phyloP scores from a whole-genome alignment of 2,797 vertebrate genomes.

The Moxostoma hubbsi region DNA sequence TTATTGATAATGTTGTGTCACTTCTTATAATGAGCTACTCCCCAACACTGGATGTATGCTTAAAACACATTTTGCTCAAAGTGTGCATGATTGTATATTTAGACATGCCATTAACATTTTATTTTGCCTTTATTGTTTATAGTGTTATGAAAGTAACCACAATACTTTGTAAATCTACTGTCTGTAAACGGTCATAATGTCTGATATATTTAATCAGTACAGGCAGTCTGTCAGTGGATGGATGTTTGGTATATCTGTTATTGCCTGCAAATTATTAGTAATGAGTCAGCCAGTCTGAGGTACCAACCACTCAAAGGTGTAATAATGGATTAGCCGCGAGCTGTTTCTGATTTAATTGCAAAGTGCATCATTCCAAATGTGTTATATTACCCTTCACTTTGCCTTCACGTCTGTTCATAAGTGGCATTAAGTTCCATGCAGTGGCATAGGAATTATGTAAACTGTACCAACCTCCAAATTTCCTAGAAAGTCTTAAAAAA shows the following conservation, averaged over 20 bases:
- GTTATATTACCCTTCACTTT: slow-evolving; percentile 30
- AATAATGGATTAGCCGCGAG: slow-evolving; percentile 29
- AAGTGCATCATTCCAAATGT: slow-evolving; percentile 25
- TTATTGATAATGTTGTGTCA: too few relatives aligned
- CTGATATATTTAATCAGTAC: slow-evolving; percentile 6
- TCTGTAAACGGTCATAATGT: not conserved
- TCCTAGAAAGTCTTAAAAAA: not conserved
- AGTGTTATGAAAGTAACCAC: too few relatives aligned
- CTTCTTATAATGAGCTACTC: too few relatives aligned
- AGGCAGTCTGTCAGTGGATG: not conserved
- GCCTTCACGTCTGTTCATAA: not conserved
- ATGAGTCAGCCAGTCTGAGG: slow-evolving; percentile 25
- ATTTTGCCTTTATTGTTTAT: not conserved
- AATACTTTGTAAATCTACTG: not conserved
- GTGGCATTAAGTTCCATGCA: not conserved
- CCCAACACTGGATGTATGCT: too few relatives aligned
- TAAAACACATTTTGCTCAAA: not conserved
- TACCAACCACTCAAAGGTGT: slow-evolving; percentile 8
- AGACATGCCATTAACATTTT: not conserved
- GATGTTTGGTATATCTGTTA: slow-evolving; percentile 8
- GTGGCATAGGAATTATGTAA: slow-evolving; percentile 10
- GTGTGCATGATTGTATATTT: not conserved
- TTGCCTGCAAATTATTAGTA: slow-evolving; percentile 36
- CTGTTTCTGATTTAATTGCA: slow-evolving; percentile 34
- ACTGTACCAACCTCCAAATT: slow-evolving; percentile 12